phyloP scores from a whole-genome alignment of 2,113 vertebrate genomes.

The Trichomycterus rosablanca region DNA sequence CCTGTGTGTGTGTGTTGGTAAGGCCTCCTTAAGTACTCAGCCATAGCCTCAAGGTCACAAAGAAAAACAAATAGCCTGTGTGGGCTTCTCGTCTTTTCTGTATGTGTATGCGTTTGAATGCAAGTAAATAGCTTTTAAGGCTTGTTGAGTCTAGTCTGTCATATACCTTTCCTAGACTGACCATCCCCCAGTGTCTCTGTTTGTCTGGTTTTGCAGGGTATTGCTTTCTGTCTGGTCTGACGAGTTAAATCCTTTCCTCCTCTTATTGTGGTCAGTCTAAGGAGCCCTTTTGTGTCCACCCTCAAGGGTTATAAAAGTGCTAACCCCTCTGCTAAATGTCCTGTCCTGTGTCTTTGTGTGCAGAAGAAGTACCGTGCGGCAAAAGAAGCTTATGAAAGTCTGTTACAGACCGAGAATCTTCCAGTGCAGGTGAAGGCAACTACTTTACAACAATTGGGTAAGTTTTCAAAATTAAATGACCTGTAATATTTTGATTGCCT shows the following conservation, averaged over 20 bases:
- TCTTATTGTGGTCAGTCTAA: slow-evolving; percentile 52
- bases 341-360: slow-evolving; percentile 39
- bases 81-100: slow-evolving; percentile 53
- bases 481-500: too few species aligned
- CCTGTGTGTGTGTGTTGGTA: slow-evolving; percentile 14
- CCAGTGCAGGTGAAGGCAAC: slow-evolving; percentile 97
- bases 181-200: slow-evolving; percentile 50
- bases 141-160: slow-evolving; percentile 64
- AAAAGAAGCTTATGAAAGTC: slow-evolving; percentile 95
- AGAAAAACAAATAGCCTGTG: slow-evolving; percentile 55
- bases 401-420: slow-evolving; percentile 92
- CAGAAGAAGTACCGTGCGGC: slow-evolving; percentile 96
- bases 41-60: slow-evolving; percentile 42
- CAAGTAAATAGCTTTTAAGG: slow-evolving; percentile 34
- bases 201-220: slow-evolving; percentile 20
- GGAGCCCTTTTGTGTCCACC: slow-evolving; percentile 57
- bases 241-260: slow-evolving; percentile 32
- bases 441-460: slow-evolving; percentile 95
- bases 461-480: too few species aligned
- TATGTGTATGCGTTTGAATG: neutral
- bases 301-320: slow-evolving; percentile 58
- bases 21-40: slow-evolving; percentile 42
- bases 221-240: slow-evolving; percentile 27
- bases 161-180: slow-evolving; percentile 45
- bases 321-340: slow-evolving; percentile 53